Conservation (phyloP, 2,797 vertebrate species). For the Falco concolor region DNA sequence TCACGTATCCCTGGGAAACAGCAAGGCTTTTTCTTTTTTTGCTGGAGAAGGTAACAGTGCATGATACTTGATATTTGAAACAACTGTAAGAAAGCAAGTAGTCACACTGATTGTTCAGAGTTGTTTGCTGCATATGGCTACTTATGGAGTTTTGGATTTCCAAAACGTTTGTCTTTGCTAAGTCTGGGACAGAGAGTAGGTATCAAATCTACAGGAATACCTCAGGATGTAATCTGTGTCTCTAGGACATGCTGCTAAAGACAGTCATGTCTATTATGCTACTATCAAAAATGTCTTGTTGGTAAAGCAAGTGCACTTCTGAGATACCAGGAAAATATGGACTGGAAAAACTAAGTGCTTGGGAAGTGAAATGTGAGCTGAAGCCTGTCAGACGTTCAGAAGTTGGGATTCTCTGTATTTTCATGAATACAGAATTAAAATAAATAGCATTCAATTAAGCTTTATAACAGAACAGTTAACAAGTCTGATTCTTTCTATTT, state of each 20-base stretch:
- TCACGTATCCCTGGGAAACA: neutral
- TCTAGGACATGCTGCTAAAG: neutral
- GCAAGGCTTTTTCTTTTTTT: neutral
- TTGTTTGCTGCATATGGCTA: neutral
- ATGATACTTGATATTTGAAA: neutral
- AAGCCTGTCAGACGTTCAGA: neutral
- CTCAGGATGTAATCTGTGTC: neutral
- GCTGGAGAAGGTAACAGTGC: neutral
- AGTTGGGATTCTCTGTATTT: neutral
- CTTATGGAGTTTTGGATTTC: neutral
- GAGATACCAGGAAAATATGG: neutral
- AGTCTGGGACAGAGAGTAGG: neutral
- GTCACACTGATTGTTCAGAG: neutral
- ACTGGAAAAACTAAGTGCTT: neutral
- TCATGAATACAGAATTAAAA: neutral
- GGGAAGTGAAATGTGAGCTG: neutral
- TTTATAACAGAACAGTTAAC: neutral
- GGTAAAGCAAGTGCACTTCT: neutral
- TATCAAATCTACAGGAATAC: neutral
- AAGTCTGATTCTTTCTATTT: neutral
- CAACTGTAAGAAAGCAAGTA: neutral
- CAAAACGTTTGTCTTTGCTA: neutral
- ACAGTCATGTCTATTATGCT: neutral
- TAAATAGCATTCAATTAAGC: neutral
- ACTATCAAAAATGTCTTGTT: neutral